A percentile compares a stretch with the other conserved stretches of the same genome.
Conservation (phyloP, 2,888 invertebrate genomes). For the Epirrita christyi region DNA sequence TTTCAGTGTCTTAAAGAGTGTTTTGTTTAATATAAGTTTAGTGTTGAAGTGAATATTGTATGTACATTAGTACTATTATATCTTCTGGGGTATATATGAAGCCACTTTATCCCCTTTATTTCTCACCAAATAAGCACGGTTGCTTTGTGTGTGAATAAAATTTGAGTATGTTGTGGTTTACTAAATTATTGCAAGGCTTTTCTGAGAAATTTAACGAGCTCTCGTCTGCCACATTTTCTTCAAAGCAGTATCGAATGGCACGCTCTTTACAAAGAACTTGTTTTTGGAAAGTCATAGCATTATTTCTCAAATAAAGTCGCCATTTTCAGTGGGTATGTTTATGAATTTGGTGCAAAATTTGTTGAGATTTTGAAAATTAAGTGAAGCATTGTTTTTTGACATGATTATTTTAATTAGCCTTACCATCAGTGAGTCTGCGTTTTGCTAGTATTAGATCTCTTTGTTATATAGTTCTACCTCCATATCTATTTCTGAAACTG, state of each 20-base stretch:
- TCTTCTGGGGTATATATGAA: neutral
- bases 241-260: constrained; percentile 1
- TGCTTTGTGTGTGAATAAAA: constrained; percentile 11
- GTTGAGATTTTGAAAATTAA: neutral
- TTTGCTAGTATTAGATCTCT: too few species aligned
- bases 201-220: constrained; percentile 5
- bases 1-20: neutral
- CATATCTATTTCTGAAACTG: too few species aligned
- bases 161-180: constrained; percentile 16
- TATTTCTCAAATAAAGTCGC: neutral
- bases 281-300: neutral
- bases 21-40: neutral
- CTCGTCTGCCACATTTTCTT: neutral
- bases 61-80: neutral
- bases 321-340: neutral
- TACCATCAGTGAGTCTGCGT: too few species aligned
- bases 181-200: constrained; percentile 1
- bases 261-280: neutral
- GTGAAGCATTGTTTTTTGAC: too few species aligned
- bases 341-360: neutral
- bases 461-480: too few species aligned
- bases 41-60: neutral
- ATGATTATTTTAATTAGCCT: too few species aligned
- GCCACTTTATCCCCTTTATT: neutral
- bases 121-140: neutral